phyloP scores from a whole-genome alignment of 2,113 vertebrate genomes.

The Cebidichthys violaceus region DNA sequence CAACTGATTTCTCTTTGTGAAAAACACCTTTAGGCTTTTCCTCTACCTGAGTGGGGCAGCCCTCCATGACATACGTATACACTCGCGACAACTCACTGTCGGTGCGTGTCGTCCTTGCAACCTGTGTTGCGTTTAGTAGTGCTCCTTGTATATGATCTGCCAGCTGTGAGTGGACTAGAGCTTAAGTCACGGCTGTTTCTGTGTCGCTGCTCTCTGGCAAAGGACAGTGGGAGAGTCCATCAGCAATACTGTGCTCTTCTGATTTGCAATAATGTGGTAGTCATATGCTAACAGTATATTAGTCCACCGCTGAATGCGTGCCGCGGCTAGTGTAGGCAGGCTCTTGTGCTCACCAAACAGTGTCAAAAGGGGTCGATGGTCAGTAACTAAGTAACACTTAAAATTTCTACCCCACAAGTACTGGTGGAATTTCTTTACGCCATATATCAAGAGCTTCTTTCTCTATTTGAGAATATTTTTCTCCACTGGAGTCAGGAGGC shows the following conservation, averaged over 20 bases:
- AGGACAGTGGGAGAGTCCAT: not conserved
- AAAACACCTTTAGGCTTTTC: not conserved
- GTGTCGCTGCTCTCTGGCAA: constrained; percentile 7
- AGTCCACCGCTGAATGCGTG: no score
- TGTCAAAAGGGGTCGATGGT: no score
- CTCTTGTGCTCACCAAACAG: no score
- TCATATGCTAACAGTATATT: no score
- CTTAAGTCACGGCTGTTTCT: not conserved
- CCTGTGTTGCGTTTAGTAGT: not conserved
- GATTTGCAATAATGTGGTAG: no score
- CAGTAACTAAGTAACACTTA: no score
- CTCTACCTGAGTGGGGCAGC: not conserved
- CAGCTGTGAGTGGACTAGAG: not conserved
- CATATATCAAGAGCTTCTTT: constrained; percentile 35
- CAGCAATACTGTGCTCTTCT: no score
- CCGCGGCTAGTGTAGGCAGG: no score
- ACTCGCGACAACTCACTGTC: not conserved
- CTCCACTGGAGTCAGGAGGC: constrained; percentile 9
- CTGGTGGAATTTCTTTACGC: constrained; percentile 31
- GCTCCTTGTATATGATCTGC: not conserved
- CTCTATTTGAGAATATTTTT: constrained; percentile 27
- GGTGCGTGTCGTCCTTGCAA: not conserved
- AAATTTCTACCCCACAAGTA: not conserved
- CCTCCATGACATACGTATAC: not conserved
- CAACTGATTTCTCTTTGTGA: not conserved